Evolutionary conservation across 2,113 vertebrate genomes (phyloP).

Genomic region (Mungos mungo): DNA sequence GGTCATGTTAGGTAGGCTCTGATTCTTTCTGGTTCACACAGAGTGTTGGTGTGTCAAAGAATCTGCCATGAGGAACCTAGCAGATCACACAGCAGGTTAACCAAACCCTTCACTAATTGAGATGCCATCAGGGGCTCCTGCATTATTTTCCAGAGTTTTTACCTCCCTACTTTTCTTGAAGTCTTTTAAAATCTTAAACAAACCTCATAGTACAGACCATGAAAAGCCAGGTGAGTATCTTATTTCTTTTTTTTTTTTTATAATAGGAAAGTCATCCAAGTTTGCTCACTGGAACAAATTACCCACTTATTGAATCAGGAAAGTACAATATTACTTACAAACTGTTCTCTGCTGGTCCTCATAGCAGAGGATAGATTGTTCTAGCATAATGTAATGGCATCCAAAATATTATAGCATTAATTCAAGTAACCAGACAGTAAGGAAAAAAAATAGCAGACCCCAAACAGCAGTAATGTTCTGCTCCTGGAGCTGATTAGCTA

Average conservation of each 20-base stretch:
- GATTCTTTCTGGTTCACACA: neutral
- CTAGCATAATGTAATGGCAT: constrained; percentile 38
- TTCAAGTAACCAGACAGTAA: constrained; percentile 53
- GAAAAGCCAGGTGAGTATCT: neutral
- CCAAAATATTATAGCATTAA: constrained; percentile 43
- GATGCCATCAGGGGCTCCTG: neutral
- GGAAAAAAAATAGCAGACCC: neutral
- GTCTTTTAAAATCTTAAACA: constrained; percentile 13
- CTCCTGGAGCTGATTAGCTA: neutral
- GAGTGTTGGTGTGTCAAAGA: neutral
- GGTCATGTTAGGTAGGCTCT: neutral
- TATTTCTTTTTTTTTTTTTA: constrained; percentile 45
- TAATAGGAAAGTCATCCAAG: constrained; percentile 49
- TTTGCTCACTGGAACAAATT: constrained; percentile 61
- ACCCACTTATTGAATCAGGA: constrained; percentile 44
- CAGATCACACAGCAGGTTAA: neutral
- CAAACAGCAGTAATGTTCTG: neutral
- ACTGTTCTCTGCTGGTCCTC: constrained; percentile 7
- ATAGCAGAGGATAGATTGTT: constrained; percentile 12
- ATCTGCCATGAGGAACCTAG: neutral
- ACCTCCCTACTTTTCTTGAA: neutral
- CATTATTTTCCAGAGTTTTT: neutral
- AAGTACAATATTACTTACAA: constrained; percentile 44
- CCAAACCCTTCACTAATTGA: neutral
- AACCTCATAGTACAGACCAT: neutral